Conservation (phyloP, 2,888 invertebrate species). For the Aproaerema taeniolella region DNA sequence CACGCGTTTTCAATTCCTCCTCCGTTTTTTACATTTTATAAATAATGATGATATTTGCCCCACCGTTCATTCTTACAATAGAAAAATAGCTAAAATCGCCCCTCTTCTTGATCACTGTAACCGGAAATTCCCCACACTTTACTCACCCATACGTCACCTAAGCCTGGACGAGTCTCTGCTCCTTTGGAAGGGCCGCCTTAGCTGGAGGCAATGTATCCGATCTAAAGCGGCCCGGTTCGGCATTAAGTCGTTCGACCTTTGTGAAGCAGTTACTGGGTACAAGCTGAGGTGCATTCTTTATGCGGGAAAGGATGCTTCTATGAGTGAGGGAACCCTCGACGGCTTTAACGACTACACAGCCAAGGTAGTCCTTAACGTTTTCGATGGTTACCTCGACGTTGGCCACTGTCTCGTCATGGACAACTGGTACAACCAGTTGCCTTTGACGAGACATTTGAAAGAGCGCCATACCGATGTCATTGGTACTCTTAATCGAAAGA, state of each 20-base stretch:
- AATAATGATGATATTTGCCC: not conserved
- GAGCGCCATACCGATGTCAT: constrained; percentile 13
- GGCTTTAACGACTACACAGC: constrained; percentile 20
- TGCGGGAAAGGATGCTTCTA: constrained; percentile 10
- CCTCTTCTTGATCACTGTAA: constrained; percentile 20
- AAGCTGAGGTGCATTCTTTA: constrained; percentile 10
- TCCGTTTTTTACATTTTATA: constrained; percentile 4
- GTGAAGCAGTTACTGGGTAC: constrained; percentile 19
- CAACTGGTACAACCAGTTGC: too few species aligned
- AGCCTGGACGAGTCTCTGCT: constrained; percentile 18
- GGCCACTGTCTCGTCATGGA: constrained; percentile 19
- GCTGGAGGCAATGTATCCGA: too few species aligned
- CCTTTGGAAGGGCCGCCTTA: too few species aligned
- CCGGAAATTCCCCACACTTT: constrained; percentile 16
- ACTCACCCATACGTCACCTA: not conserved
- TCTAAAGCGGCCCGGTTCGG: too few species aligned
- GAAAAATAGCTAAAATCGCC: constrained; percentile 20
- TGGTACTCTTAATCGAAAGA: constrained; percentile 14
- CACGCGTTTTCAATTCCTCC: constrained; percentile 6
- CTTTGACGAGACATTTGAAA: constrained; percentile 17
- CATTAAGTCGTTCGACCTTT: too few species aligned
- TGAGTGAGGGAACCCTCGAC: constrained; percentile 9
- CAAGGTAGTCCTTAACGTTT: constrained; percentile 19
- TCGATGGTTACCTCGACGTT: constrained; percentile 16
- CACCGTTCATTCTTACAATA: constrained; percentile 11